A percentile compares a stretch with the other conserved stretches of the same genome.
phyloP scores from a whole-genome alignment of 53 echinoderm and acorn worm species.

The Zoroaster sp. region DNA sequence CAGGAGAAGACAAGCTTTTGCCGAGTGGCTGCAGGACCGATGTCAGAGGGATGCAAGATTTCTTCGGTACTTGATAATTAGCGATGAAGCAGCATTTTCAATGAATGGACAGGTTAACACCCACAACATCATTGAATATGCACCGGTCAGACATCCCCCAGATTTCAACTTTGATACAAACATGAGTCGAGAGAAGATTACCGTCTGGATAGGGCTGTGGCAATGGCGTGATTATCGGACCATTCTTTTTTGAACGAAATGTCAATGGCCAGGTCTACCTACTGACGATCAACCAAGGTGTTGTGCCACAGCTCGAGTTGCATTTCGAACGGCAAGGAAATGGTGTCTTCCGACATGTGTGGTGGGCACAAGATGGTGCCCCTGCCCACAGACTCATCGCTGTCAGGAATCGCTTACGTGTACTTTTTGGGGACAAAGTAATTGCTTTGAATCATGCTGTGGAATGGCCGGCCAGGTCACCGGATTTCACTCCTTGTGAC shows the following conservation, averaged over 20 bases:
- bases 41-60: constrained; percentile 43
- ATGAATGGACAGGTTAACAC: constrained; percentile 44
- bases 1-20: constrained; percentile 33
- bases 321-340: constrained; percentile 37
- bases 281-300: no score
- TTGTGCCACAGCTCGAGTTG: constrained; percentile 37
- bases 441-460: no score
- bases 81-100: constrained; percentile 54
- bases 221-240: no score
- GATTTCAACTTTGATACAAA: constrained; percentile 33
- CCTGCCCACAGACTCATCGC: constrained; percentile 12
- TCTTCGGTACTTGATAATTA: constrained; percentile 44
- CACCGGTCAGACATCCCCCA: constrained; percentile 32
- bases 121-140: constrained; percentile 42
- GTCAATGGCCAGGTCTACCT: no score
- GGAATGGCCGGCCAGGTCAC: no score
- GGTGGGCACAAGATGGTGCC: constrained; percentile 33
- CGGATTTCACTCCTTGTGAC: no score
- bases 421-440: no score
- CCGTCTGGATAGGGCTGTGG: constrained; percentile 41
- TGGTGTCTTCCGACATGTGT: constrained; percentile 29
- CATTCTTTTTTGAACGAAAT: no score
- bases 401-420: neutral
- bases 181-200: constrained; percentile 50
- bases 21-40: constrained; percentile 22